phyloP scores from a whole-genome alignment of 2,888 invertebrate genomes.

The Pseudoips prasinana region DNA sequence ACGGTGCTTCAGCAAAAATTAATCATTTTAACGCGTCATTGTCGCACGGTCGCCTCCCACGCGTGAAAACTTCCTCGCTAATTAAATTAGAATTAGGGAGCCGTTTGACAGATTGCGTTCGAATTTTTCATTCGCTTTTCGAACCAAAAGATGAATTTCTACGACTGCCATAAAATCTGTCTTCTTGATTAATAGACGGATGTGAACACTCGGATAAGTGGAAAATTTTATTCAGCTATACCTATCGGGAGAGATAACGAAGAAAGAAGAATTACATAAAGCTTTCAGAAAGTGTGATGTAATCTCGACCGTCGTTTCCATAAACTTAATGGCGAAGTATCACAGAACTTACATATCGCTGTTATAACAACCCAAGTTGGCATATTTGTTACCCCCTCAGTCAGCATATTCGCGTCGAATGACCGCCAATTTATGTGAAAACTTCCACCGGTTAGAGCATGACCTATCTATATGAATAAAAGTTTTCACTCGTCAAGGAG shows the following conservation, averaged over 20 bases:
- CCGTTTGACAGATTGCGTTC: conserved; percentile 71
- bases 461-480: conserved; percentile 77
- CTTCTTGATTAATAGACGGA: conserved; percentile 62
- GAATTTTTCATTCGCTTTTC: conserved; percentile 59
- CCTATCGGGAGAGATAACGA: conserved; percentile 49
- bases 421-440: conserved; percentile 82
- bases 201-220: conserved; percentile 39
- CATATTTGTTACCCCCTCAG: conserved; percentile 81
- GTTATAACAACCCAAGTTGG: conserved; percentile 81
- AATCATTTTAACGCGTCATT: conserved; percentile 80
- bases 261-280: conserved; percentile 74
- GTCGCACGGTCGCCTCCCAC: conserved; percentile 66
- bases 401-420: conserved; percentile 82
- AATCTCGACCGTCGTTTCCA: conserved; percentile 78
- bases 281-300: conserved; percentile 79
- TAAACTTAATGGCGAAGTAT: conserved; percentile 81
- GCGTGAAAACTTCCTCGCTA: conserved; percentile 70
- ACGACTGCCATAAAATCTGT: conserved; percentile 60
- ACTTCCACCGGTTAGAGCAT: conserved; percentile 74
- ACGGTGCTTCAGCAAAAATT: conserved; percentile 68
- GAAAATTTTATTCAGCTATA: conserved; percentile 48
- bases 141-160: conserved; percentile 44
- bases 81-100: conserved; percentile 77
- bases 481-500: conserved; percentile 78
- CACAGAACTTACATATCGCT: conserved; percentile 81